Conservation (phyloP, 2,888 invertebrate species). For the Eudasyphora cyanicolor region DNA sequence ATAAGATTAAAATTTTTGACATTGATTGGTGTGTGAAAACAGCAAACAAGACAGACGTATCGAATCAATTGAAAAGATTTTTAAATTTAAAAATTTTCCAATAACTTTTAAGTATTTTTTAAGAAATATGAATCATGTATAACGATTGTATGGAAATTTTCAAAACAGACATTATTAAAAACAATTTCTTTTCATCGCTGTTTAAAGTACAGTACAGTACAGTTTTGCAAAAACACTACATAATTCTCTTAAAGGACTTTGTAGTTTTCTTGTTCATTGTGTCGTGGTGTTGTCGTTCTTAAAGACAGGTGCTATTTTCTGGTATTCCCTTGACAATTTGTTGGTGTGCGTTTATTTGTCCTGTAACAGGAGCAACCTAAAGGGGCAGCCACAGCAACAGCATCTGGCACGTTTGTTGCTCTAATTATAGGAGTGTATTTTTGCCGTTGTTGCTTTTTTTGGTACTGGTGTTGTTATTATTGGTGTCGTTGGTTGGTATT, state of each 20-base stretch:
- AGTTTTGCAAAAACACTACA: not conserved
- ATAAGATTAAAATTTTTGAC: conserved; percentile 8
- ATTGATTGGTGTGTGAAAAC: conserved; percentile 9
- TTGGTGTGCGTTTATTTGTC: not conserved
- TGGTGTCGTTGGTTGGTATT: conserved; percentile 2
- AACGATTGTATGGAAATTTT: not conserved
- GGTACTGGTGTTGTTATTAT: conserved; percentile 12
- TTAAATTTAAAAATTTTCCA: not conserved
- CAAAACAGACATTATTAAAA: not conserved
- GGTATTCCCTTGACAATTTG: not conserved
- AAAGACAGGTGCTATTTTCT: not conserved
- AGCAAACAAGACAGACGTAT: not conserved
- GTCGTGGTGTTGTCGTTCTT: not conserved
- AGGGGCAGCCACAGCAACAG: not conserved
- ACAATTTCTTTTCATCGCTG: not conserved
- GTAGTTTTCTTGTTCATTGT: not conserved
- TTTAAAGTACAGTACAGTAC: conserved; percentile 6
- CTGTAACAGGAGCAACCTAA: too few species aligned
- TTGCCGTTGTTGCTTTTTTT: not conserved
- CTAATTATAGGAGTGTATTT: conserved; percentile 25
- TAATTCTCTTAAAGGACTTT: not conserved
- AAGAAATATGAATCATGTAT: too few species aligned
- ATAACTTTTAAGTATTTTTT: too few species aligned
- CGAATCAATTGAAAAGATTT: not conserved
- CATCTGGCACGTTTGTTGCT: conserved; percentile 25